Evolutionary conservation across 2,888 invertebrate species (phyloP).

Genomic region (Seladonia tumulorum): DNA sequence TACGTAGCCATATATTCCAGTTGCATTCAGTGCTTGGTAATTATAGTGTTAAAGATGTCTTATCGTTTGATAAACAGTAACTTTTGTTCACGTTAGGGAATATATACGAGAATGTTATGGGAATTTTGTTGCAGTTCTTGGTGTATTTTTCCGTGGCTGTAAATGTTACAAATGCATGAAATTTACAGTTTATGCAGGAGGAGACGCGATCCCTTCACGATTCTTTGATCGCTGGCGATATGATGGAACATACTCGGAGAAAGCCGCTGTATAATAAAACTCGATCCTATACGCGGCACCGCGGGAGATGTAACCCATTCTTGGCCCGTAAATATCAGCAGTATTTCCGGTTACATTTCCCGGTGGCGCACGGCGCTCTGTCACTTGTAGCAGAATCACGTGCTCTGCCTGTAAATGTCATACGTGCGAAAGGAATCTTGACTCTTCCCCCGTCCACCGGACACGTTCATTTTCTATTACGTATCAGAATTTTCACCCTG

Average conservation of each 20-base stretch:
- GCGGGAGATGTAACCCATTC: conserved; percentile 22
- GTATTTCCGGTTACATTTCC: conserved; percentile 46
- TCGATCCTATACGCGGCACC: conserved; percentile 8
- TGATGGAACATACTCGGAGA: not conserved
- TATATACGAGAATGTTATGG: not conserved
- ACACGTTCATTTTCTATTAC: conserved; percentile 29
- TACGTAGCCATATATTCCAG: no score
- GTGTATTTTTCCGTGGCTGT: not conserved
- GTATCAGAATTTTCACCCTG: conserved; percentile 7
- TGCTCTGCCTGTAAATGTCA: conserved; percentile 29
- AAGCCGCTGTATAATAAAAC: conserved; percentile 16
- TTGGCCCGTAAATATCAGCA: conserved; percentile 38
- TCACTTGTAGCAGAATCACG: conserved; percentile 18
- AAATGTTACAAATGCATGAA: not conserved
- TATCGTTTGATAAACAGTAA: no score
- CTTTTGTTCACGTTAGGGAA: no score
- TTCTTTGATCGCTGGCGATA: conserved; percentile 9
- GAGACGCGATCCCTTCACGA: not conserved
- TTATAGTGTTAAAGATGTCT: no score
- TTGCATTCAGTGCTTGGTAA: no score
- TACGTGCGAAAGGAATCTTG: conserved; percentile 33
- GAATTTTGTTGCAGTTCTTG: not conserved
- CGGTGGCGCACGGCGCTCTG: not conserved
- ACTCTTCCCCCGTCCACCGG: not conserved
- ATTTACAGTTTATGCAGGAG: not conserved